Percentiles rank a stretch among this genome's conserved stretches.
Conservation (phyloP, 2,888 invertebrate species). For the Mylabris sibirica region DNA sequence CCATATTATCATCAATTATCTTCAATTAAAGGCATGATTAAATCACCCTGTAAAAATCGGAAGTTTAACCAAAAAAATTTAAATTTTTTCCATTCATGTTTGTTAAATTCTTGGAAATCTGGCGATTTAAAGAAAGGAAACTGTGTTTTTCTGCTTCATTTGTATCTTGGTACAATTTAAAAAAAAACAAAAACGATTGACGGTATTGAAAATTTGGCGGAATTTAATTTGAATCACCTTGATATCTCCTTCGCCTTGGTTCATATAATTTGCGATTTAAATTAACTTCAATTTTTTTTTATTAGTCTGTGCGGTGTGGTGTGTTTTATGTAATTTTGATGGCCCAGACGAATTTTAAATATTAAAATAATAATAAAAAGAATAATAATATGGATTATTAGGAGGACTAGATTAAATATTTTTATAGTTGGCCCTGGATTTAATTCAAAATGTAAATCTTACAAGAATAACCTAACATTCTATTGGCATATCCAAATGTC, state of each 20-base stretch:
- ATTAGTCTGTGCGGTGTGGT: neutral
- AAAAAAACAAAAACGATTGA: neutral
- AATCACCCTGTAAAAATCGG: no score
- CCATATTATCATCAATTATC: no score
- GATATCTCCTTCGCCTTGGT: slow-evolving; percentile 5
- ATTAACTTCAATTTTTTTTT: neutral
- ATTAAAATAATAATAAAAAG: neutral
- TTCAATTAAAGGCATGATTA: no score
- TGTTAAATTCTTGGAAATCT: no score
- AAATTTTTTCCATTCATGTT: no score
- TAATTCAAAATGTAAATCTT: no score
- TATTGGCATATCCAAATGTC: no score
- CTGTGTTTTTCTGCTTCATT: neutral
- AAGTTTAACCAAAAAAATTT: no score
- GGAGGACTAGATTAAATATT: neutral
- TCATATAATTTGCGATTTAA: slow-evolving; percentile 2
- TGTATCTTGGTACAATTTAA: no score
- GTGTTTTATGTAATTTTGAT: slow-evolving; percentile 6
- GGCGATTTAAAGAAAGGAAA: no score
- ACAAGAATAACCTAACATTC: no score
- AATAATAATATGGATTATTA: neutral
- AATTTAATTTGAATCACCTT: slow-evolving; percentile 3
- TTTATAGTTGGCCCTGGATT: no score
- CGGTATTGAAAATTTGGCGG: neutral
- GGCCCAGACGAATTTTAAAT: slow-evolving; percentile 7